phyloP scores from a whole-genome alignment of 2,888 invertebrate species.

The Stenodera caucasica region DNA sequence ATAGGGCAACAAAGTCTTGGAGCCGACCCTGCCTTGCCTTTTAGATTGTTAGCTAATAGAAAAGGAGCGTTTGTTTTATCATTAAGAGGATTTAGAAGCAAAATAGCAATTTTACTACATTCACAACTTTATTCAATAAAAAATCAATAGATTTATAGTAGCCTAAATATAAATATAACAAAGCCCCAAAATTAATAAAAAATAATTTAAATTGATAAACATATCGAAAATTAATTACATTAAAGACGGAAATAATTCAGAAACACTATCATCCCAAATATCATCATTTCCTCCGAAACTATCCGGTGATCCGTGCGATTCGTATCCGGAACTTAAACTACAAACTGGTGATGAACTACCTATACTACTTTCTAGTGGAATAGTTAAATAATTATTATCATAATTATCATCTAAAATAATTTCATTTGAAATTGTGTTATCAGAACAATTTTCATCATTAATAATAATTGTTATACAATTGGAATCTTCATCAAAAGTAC shows the following conservation, averaged over 20 bases:
- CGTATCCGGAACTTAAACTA: conserved; percentile 67
- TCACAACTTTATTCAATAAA: conserved; percentile 16
- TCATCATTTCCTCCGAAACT: conserved; percentile 53
- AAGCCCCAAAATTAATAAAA: too few relatives aligned
- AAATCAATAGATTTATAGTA: neutral
- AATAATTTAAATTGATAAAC: too few relatives aligned
- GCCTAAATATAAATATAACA: neutral
- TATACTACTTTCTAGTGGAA: conserved; percentile 19
- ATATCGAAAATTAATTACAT: conserved; percentile 55
- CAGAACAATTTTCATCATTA: conserved; percentile 62
- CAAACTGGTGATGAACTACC: conserved; percentile 33
- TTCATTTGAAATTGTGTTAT: conserved; percentile 50
- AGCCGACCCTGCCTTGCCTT: too few relatives aligned
- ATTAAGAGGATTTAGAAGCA: too few relatives aligned
- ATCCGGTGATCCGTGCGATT: conserved; percentile 65
- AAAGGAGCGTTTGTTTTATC: too few relatives aligned
- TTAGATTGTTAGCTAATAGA: too few relatives aligned
- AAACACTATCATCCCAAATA: conserved; percentile 74
- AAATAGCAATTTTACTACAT: conserved; percentile 11
- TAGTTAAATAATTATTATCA: conserved; percentile 21
- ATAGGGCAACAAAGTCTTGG: too few relatives aligned
- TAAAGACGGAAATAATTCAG: conserved; percentile 76
- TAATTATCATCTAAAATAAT: conserved; percentile 53
- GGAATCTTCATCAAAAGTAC: conserved; percentile 71
- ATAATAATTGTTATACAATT: conserved; percentile 75